Evolutionary conservation across 2,888 invertebrate species (phyloP).

Genomic region (Oegoconia quadripuncta): DNA sequence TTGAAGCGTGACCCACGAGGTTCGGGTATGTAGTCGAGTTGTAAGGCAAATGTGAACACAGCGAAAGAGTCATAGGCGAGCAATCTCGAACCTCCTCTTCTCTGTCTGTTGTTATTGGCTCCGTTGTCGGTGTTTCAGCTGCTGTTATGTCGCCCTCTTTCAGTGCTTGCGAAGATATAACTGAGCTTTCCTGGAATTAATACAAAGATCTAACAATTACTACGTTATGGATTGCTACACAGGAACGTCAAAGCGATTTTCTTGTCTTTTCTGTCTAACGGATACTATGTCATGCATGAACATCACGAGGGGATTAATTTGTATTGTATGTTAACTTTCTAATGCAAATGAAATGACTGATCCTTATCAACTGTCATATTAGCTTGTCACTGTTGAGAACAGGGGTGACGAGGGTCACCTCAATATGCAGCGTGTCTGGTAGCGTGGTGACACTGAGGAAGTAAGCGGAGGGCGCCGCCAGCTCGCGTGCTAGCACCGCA

Average conservation of each 20-base stretch:
- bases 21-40: slow-evolving; percentile 93
- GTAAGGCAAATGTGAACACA: slow-evolving; percentile 86
- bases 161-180: slow-evolving; percentile 64
- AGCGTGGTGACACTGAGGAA: slow-evolving; percentile 50
- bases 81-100: slow-evolving; percentile 84
- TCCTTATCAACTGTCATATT: no score
- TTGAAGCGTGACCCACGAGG: slow-evolving; percentile 82
- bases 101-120: slow-evolving; percentile 51
- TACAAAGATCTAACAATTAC: not conserved
- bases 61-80: slow-evolving; percentile 81
- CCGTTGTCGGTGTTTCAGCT: slow-evolving; percentile 59
- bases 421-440: slow-evolving; percentile 61
- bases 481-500: slow-evolving; percentile 83
- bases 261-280: no score
- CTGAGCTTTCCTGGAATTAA: slow-evolving; percentile 62
- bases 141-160: slow-evolving; percentile 60
- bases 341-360: no score
- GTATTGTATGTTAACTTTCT: no score
- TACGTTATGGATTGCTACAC: no score
- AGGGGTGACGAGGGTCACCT: slow-evolving; percentile 36
- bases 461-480: slow-evolving; percentile 60
- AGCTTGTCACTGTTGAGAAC: not conserved
- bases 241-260: no score
- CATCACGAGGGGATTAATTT: no score
- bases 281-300: no score